Evolutionary conservation across 2,113 vertebrate genomes (phyloP), one percentile per base, ranked within the genome.

Genomic region (Mixornis gularis): DNA sequence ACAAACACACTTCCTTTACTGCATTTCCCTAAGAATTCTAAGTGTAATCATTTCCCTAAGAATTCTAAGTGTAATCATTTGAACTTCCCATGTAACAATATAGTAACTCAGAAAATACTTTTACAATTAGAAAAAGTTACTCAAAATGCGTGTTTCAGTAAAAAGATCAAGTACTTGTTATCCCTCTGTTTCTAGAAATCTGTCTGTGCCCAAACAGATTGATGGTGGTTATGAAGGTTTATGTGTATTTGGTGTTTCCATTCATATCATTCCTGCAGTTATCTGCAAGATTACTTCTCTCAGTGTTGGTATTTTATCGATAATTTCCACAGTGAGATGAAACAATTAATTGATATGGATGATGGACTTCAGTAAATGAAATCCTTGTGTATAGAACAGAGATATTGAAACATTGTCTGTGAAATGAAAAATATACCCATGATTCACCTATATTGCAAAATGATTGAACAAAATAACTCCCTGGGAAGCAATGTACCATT

Each of bases 401-500:
- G 18, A 34, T 56, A 63, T 22, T 84, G 82, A 83, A 83, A 71
- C 7, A 7, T 5, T 90, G 29, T 26, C n/a, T 58, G 11, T 25
- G 34, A 90, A 83, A 55, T 72, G 20, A 85, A 89, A 84, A 78
- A 71, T 7, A 58, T 62, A 65, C 52, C 69, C 6, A 3, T 43
- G 38, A 65, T 86, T 81, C 65, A 79, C 32, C 53, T 81, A 3
- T 29, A 78, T 16, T 53, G 52, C 58, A 79, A 83, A 85, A 88
- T 32, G 68, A 83, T 84, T 73, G 74, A 85, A 83, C 8, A 48
- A 77, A 94, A 66, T 58, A 58, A 43, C 51, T 76, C 46, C 46
- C 46, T 90, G 59, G 72, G 56, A 88, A 63, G 27, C 24, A 41
- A 46, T 17, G 55, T 53, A 27, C 38, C 63, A 38, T 56, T 78